Evolutionary conservation across 2,113 vertebrate genomes (phyloP).

Genomic region (Oncorhynchus mykiss): DNA sequence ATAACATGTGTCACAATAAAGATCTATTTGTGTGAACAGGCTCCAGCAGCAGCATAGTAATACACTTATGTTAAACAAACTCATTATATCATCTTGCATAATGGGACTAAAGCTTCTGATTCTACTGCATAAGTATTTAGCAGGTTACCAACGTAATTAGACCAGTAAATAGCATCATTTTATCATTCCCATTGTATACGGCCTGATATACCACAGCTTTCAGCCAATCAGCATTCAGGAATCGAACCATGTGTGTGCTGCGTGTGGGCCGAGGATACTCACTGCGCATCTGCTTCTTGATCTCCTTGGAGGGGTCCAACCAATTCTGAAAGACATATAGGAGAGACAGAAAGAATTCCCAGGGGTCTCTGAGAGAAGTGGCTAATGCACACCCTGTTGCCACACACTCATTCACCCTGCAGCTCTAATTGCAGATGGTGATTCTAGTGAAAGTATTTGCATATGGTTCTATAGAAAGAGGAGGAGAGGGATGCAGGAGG

Average conservation of each 20-base stretch:
- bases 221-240: too few relatives aligned
- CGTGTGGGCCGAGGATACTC: conserved; percentile 67
- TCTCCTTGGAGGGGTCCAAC: conserved; percentile 98
- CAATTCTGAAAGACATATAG: conserved; percentile 81
- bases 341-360: conserved; percentile 57
- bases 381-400: conserved; percentile 31
- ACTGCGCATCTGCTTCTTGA: conserved; percentile 99
- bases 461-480: conserved; percentile 57
- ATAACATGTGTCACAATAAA: too few relatives aligned
- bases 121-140: too few relatives aligned
- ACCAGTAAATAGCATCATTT: too few relatives aligned
- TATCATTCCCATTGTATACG: too few relatives aligned
- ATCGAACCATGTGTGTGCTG: neutral
- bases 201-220: too few relatives aligned
- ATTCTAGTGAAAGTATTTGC: conserved; percentile 58
- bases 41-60: too few relatives aligned
- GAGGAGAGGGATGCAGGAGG: neutral
- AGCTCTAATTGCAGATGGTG: conserved; percentile 47
- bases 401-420: conserved; percentile 36
- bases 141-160: too few relatives aligned
- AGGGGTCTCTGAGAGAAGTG: conserved; percentile 27
- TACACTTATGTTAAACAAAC: too few relatives aligned
- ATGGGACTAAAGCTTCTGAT: too few relatives aligned
- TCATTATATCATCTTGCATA: too few relatives aligned
- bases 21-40: too few relatives aligned